Conservation (phyloP, 1,140 invertebrate species). For the Zaprionus ornatus region DNA sequence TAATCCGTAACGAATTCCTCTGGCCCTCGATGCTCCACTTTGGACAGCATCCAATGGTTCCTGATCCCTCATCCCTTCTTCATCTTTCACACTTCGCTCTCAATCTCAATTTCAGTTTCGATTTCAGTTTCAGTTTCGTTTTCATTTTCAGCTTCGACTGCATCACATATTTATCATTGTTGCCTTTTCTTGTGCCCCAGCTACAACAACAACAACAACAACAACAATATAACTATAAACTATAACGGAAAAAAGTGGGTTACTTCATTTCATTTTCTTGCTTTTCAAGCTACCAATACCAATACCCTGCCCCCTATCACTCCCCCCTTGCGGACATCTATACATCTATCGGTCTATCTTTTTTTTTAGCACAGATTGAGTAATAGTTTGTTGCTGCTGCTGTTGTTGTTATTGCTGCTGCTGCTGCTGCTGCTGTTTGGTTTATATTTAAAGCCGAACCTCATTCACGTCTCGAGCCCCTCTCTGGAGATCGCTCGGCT, state of each 20-base stretch:
- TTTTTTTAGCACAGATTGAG: conserved; percentile 82
- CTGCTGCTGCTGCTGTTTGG: conserved; percentile 60
- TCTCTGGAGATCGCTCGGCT: background rate
- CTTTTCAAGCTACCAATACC: conserved; percentile 49
- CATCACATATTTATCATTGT: conserved; percentile 48
- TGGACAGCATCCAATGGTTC: conserved; percentile 26
- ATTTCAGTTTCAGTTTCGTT: conserved; percentile 9
- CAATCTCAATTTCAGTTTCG: conserved; percentile 15
- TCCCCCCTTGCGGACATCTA: conserved; percentile 44
- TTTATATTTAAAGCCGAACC: conserved; percentile 75
- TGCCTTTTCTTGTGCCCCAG: conserved; percentile 45
- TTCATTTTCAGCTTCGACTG: conserved; percentile 38
- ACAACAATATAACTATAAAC: conserved; percentile 40
- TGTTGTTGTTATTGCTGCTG: conserved; percentile 29
- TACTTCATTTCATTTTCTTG: conserved; percentile 81
- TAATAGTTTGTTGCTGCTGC: conserved; percentile 71
- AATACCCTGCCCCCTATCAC: conserved; percentile 24
- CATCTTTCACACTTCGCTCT: conserved; percentile 67
- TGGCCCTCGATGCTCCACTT: conserved; percentile 31
- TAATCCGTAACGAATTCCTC: background rate
- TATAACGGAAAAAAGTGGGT: conserved; percentile 79
- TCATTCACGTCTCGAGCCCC: conserved; percentile 43
- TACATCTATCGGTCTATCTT: conserved; percentile 76
- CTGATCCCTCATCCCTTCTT: conserved; percentile 26
- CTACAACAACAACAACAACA: conserved; percentile 31